Evolutionary conservation across 2,113 vertebrate genomes (phyloP).

Genomic region (Pelmatolapia mariae): DNA sequence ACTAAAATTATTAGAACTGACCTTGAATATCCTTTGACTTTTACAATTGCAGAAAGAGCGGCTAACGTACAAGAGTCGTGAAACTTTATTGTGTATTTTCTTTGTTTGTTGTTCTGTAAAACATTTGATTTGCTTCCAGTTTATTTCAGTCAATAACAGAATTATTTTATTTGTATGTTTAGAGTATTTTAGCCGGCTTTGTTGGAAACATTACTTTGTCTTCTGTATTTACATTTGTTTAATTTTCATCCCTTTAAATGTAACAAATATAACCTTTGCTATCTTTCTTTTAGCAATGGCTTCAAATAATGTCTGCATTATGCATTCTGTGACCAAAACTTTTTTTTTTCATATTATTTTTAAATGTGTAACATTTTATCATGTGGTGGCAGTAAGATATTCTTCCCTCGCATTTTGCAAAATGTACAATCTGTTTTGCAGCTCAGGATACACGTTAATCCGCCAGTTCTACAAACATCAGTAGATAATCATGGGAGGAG

Average conservation of each 20-base stretch:
- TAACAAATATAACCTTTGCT: not conserved
- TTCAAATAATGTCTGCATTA: not conserved
- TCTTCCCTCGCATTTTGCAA: conserved; percentile 28
- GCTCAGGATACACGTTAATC: conserved; percentile 65
- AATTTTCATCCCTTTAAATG: not conserved
- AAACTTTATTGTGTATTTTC: not conserved
- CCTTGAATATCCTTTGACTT: not conserved
- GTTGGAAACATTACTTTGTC: not conserved
- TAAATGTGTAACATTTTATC: not conserved
- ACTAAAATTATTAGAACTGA: not conserved
- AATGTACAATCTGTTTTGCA: conserved; percentile 49
- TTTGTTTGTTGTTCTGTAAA: not conserved
- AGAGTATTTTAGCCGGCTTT: not conserved
- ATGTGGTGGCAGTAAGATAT: not conserved
- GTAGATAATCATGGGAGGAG: conserved; percentile 35
- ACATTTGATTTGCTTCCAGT: not conserved
- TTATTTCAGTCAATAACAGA: not conserved
- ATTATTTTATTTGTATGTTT: not conserved
- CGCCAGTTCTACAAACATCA: conserved; percentile 37
- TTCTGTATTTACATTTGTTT: not conserved
- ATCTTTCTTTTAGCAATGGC: not conserved
- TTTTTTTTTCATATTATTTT: not conserved
- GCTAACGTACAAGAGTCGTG: not conserved
- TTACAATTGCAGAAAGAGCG: not conserved
- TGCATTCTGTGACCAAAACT: not conserved